Base-by-base conservation (phyloP, 2,113 vertebrate species). In the Upupa epops region DNA sequence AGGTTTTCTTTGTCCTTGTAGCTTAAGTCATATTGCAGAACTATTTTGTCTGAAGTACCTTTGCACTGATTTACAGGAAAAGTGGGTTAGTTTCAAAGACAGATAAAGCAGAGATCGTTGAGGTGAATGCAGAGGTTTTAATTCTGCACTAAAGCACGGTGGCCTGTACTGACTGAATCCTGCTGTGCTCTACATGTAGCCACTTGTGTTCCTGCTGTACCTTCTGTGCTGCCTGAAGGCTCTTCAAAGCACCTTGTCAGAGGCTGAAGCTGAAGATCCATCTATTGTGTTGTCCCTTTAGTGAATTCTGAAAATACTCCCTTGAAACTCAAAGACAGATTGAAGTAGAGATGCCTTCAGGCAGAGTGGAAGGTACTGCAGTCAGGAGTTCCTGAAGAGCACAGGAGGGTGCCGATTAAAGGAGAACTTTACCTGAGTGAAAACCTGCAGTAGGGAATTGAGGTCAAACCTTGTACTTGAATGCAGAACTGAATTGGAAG, bases 61-160 rank as follows among this genome's bases (percentile, higher is more conserved):
- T 88, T 88, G 32, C 45, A 63, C 20, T 12, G 45, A 63, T 85
- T 60, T 87, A 40, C 79, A 63, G 49, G 51, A 59, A 79, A 96
- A 83, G 18, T 60, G 59, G 69, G 49, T 81, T 96, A 68, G 77
- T 84, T 92, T 83, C 65, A 86, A 94, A 94, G 80, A 58, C 72
- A 80, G 45, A 16, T 74, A 37, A 81, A 82, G 29, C 60, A 63
- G 54, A 69, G 70, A 42, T 74, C 6, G 1, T 29, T 36, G 86
- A 77, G 79, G 49, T 84, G 80, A 49, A 37, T 18, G 21, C 0
- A 1, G 83, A 34, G 17, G 40, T 63, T 87, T 94, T 91, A 92
- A 11, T 86, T 81, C 69, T 64, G 17, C 58, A 16, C 89, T 86
- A 80, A 69, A 81, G 37, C 45, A 9, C 60, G 46, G 32, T n/a